Evolutionary conservation across 2,888 invertebrate genomes (phyloP).

Genomic region (Yponomeuta sedellus): DNA sequence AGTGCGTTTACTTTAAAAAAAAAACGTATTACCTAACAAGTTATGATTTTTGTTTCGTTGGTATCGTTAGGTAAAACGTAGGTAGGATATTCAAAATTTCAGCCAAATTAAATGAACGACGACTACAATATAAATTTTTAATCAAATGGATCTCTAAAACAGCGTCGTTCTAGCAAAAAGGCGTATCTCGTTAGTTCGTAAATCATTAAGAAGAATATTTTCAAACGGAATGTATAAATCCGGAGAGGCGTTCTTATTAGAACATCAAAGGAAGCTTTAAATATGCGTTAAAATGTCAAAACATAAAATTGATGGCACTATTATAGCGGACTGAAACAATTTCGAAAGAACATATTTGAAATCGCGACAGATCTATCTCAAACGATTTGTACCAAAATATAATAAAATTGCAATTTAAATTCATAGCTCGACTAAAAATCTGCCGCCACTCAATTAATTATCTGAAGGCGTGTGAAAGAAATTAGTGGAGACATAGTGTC

Average conservation of each 20-base stretch:
- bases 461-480: neutral
- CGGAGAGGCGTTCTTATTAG: constrained; percentile 41
- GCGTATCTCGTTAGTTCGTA: neutral
- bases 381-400: neutral
- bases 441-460: neutral
- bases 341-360: neutral
- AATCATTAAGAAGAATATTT: neutral
- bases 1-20: no score
- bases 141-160: neutral
- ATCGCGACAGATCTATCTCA: neutral
- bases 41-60: no score
- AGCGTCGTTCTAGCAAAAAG: neutral
- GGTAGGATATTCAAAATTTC: no score
- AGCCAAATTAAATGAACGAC: no score
- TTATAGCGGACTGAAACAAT: constrained; percentile 13
- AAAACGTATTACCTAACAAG: no score
- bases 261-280: constrained; percentile 66
- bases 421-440: neutral
- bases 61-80: no score
- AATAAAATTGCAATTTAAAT: neutral
- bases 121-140: neutral
- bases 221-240: constrained; percentile 40
- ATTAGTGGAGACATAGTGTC: neutral
- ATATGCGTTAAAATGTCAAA: constrained; percentile 73
- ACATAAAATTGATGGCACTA: constrained; percentile 57